Conservation (phyloP, 2,888 invertebrate genomes). For the Hetaerina titia region DNA sequence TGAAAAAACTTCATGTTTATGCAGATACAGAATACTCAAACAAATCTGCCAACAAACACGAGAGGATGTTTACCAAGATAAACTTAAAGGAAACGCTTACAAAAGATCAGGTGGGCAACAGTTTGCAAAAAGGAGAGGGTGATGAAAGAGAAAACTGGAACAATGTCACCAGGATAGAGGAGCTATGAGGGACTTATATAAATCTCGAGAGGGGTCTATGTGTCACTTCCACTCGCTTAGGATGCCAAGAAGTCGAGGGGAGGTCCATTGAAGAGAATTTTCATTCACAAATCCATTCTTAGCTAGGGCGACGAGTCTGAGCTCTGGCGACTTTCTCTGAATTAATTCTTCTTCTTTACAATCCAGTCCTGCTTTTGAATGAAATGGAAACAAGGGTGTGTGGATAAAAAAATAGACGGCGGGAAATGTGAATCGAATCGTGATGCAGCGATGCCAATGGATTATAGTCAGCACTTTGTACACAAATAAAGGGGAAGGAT, state of each 20-base stretch:
- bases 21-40: too few species aligned
- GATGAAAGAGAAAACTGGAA: background rate
- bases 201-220: background rate
- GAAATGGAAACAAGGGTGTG: background rate
- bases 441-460: too few species aligned
- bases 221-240: background rate
- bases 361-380: background rate
- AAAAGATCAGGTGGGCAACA: background rate
- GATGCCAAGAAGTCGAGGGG: background rate
- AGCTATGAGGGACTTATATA: background rate
- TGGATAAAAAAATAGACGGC: background rate
- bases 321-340: background rate
- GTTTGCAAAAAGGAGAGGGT: background rate
- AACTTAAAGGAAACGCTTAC: background rate
- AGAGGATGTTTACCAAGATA: background rate
- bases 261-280: background rate
- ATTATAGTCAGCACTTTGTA: too few species aligned
- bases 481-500: too few species aligned
- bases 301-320: background rate
- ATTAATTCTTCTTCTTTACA: background rate
- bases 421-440: background rate
- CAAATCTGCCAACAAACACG: background rate
- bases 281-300: constrained; percentile 17
- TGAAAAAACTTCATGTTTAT: too few species aligned
- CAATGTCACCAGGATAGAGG: background rate